Conservation (phyloP, 2,888 invertebrate genomes). For the Meteorus colon region DNA sequence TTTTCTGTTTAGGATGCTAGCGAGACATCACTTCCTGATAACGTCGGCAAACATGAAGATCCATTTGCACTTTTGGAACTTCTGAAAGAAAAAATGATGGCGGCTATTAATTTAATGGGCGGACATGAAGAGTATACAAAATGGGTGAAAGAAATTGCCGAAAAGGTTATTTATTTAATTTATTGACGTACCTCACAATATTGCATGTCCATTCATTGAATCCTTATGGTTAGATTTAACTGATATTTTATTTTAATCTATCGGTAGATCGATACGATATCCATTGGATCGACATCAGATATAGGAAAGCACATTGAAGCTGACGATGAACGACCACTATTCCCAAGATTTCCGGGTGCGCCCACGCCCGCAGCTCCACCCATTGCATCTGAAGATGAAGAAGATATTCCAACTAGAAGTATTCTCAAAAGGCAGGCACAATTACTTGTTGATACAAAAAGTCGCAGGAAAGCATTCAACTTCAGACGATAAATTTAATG, state of each 20-base stretch:
- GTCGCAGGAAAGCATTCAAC: conserved; percentile 82
- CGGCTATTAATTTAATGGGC: conserved; percentile 70
- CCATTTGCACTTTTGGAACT: conserved; percentile 73
- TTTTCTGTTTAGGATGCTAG: conserved; percentile 64
- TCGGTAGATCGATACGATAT: conserved; percentile 61
- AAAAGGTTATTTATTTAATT: conserved; percentile 58
- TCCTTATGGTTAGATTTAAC: background rate
- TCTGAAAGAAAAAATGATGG: conserved; percentile 72
- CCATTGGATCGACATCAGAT: conserved; percentile 57
- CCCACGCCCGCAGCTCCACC: conserved; percentile 58
- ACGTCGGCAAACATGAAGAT: conserved; percentile 74
- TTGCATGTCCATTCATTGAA: background rate
- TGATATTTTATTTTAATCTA: background rate
- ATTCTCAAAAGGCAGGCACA: conserved; percentile 88
- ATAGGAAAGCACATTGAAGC: conserved; percentile 52
- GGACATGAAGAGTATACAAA: conserved; percentile 67
- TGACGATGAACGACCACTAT: conserved; percentile 60
- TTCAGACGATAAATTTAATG: conserved; percentile 61
- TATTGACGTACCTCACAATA: background rate
- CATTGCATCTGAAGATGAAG: conserved; percentile 82
- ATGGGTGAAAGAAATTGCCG: conserved; percentile 61
- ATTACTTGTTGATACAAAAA: conserved; percentile 87
- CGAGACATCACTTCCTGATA: conserved; percentile 73
- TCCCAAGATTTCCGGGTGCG: conserved; percentile 62
- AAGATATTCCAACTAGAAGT: conserved; percentile 87